Base-by-base conservation (phyloP, 2,888 invertebrate genomes). In the Strigamia transsilvanica region DNA sequence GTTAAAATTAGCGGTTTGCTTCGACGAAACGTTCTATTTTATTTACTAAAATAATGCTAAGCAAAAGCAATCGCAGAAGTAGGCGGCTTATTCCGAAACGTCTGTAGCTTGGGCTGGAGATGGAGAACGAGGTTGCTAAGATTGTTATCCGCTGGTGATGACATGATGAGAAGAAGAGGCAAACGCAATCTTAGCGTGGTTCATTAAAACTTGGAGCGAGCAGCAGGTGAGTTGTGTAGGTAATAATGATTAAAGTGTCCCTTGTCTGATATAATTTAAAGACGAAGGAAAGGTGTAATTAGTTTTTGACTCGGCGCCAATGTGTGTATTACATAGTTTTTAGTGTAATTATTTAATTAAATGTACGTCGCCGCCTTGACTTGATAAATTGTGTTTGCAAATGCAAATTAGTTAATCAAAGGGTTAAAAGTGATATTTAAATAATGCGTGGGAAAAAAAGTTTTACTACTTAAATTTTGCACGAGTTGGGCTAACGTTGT, bases 61-160 rank as follows among this genome's bases (percentile, higher is more conserved):
- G 56, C 56, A 56, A 56, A 21, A n/a, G 56, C 56, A 56, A 56
- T 56, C 56, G 56, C 56, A 38, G 38, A 38, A 38, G 18, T 56
- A 15, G 9, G 46, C 9, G 56, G 56, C 56, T 18, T 56, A 56
- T 21, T 56, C 56, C 3, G 56, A 56, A 56, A 18, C 9, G 56
- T 56, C 18, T 38, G 38, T 18, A 9, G 5, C 56, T 46, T 4
- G 56, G 56, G 56, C n/a, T 56, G n/a, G 21, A 18, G 56, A 56
- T 18, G n/a, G 73, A 73, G 32, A 73, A 73, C n/a, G 73, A 73
- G 73, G 73, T n/a, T 27, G 73, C 32, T 13, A 56, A 73, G 73
- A 73, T 73, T 73, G 73, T 73, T 73, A 73, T 73, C 73, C 73
- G 73, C 73, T 73, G 73, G 73, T 73, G 73, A 73, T 73, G 73